Evolutionary conservation across 1,140 invertebrate species (phyloP), one percentile per base, ranked within the genome.

Genomic region (Brachionus plicatilis): DNA sequence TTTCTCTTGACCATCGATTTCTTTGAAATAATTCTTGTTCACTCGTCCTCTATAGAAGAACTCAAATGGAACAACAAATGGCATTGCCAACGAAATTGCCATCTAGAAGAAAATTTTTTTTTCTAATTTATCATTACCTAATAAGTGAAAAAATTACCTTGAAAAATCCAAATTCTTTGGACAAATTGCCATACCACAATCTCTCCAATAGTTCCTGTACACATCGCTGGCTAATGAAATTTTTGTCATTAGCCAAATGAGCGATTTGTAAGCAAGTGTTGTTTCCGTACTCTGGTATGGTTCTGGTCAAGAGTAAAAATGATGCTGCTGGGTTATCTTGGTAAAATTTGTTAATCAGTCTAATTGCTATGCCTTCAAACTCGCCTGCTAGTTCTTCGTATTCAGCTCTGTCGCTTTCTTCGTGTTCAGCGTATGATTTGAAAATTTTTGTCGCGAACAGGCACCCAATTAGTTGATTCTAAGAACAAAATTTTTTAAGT

Each of bases 181-280:
- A 65, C n/a, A 82, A 24, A 33, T 82, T 82, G 12, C 79, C 79
- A 47, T 82, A 82, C 79, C 79, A 82, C 3, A 82, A 24, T 65
- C 27, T 82, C 4, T 24, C 65, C 3, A 82, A 20, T 41, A 82
- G 37, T 43, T 82, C 53, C 27, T 82, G 79, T 41, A 82, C 53
- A 65, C 79, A 65, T 9, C 50, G 79, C 33, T 82, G 79, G 17
- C 53, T 65, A 11, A 82, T 20, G 45, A 82, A 82, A 17, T 82
- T 82, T 11, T 41, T 27, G 43, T 60, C 79, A 14, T 37, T 41
- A 9, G 79, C 79, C 65, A 82, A 47, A 29, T 82, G 56, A 11
- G 79, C 79, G 12, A 82, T 17, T 47, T 82, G 79, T 20, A 82
- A 27, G 12, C 79, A 82, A 29, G 79, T 82, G 7, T n/a, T 65